Evolutionary conservation across 2,113 vertebrate species (phyloP).

Genomic region (Anser cygnoides): DNA sequence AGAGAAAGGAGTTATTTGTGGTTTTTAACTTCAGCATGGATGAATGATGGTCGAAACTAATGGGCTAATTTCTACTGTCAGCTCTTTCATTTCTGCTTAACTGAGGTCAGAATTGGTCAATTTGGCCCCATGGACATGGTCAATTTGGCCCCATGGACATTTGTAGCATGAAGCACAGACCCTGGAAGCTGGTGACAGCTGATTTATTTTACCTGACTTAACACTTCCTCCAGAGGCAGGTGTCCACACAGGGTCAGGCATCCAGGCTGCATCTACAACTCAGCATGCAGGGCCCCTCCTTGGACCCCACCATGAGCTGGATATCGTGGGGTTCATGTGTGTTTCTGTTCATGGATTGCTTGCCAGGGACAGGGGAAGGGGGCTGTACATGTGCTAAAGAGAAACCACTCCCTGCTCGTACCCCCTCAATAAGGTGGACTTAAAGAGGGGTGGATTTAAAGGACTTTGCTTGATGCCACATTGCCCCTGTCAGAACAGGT

Average conservation of each 20-base stretch:
- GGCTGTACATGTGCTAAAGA: not conserved
- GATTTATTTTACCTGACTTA: too few species aligned
- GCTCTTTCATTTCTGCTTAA: not conserved
- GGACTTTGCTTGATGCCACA: not conserved
- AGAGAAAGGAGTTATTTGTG: not conserved
- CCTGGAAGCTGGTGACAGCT: not conserved
- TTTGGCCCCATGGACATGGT: not conserved
- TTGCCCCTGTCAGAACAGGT: not conserved
- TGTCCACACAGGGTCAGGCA: too few species aligned
- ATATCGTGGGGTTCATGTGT: too few species aligned
- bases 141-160: not conserved
- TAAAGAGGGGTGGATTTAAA: not conserved
- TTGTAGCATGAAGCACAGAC: not conserved
- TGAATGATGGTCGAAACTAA: not conserved
- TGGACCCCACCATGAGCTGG: too few species aligned
- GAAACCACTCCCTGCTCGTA: not conserved
- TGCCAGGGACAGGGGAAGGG: rapidly evolving
- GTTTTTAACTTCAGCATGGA: not conserved
- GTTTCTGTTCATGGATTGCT: too few species aligned
- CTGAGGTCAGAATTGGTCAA: not conserved
- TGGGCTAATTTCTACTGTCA: not conserved
- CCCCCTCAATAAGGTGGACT: not conserved
- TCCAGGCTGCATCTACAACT: too few species aligned
- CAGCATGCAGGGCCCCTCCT: too few species aligned
- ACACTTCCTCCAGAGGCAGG: too few species aligned